Percentiles rank a stretch among this genome's conserved stretches.
phyloP scores from a whole-genome alignment of 2,888 invertebrate species.

The Catonia carolina region DNA sequence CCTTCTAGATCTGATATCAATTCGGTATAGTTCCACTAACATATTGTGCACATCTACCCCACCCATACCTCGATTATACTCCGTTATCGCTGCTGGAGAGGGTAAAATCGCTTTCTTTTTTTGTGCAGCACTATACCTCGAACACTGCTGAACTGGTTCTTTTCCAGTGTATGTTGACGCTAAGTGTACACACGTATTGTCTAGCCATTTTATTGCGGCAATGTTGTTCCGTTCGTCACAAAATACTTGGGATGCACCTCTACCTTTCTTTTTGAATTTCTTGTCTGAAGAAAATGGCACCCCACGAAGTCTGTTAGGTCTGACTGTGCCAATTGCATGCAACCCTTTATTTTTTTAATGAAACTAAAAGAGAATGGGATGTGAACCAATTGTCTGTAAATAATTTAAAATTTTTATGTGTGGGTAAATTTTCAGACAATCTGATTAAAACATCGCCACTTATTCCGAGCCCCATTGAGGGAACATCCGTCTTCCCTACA shows the following conservation, averaged over 20 bases:
- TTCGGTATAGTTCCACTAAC: no score
- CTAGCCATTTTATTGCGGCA: no score
- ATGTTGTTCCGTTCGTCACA: no score
- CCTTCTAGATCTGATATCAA: conserved; percentile 35
- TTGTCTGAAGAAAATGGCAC: conserved; percentile 22
- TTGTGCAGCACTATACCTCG: no score
- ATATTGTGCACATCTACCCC: conserved; percentile 38
- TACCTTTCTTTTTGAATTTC: no score
- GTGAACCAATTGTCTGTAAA: conserved; percentile 28
- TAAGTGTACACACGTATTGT: no score
- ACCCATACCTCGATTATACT: conserved; percentile 36
- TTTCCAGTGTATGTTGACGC: no score
- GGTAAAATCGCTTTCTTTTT: no score
- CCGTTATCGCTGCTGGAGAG: conserved; percentile 31
- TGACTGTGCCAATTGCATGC: conserved; percentile 23
- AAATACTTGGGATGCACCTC: no score
- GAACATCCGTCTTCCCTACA: conserved; percentile 32
- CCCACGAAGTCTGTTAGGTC: conserved; percentile 15
- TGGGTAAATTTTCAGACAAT: conserved; percentile 26
- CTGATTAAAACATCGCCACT: conserved; percentile 31
- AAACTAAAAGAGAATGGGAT: conserved; percentile 21
- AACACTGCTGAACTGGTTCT: no score
- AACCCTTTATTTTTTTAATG: conserved; percentile 16
- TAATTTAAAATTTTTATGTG: conserved; percentile 30
- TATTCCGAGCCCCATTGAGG: conserved; percentile 25